Conservation (phyloP, 2,888 invertebrate genomes). For the Teleiodes luculella region DNA sequence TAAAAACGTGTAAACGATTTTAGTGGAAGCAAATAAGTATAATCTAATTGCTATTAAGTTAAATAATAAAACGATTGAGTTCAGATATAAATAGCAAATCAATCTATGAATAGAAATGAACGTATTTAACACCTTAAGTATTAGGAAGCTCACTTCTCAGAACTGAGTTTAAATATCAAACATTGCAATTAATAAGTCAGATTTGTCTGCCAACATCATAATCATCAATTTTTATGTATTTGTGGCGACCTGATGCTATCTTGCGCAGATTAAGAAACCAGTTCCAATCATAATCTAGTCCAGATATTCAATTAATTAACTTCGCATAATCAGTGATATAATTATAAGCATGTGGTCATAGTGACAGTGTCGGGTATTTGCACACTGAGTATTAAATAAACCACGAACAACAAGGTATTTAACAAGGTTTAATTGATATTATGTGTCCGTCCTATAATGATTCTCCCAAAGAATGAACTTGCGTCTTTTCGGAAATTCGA, state of each 20-base stretch:
- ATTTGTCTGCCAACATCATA: conserved; percentile 1
- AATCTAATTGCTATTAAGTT: too few species aligned
- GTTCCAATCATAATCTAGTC: conserved; percentile 24
- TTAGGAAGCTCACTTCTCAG: background rate
- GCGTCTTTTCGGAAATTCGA: too few species aligned
- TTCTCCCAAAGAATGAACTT: too few species aligned
- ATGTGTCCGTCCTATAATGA: too few species aligned
- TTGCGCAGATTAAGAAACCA: conserved; percentile 27
- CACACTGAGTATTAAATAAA: too few species aligned
- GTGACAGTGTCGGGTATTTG: background rate
- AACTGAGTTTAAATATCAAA: background rate
- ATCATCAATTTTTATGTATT: conserved; percentile 16
- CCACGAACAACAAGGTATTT: too few species aligned
- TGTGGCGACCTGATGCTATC: conserved; percentile 27
- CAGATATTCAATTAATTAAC: conserved; percentile 29
- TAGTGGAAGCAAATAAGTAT: too few species aligned
- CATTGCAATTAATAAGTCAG: background rate
- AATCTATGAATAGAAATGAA: background rate
- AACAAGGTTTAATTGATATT: too few species aligned
- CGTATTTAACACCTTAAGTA: background rate
- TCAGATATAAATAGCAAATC: too few species aligned
- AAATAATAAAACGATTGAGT: too few species aligned
- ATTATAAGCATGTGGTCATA: conserved; percentile 2
- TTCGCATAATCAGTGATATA: conserved; percentile 21
- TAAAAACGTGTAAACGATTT: too few species aligned